phyloP scores from a whole-genome alignment of 2,888 invertebrate species.

The Crioceris asparagi region DNA sequence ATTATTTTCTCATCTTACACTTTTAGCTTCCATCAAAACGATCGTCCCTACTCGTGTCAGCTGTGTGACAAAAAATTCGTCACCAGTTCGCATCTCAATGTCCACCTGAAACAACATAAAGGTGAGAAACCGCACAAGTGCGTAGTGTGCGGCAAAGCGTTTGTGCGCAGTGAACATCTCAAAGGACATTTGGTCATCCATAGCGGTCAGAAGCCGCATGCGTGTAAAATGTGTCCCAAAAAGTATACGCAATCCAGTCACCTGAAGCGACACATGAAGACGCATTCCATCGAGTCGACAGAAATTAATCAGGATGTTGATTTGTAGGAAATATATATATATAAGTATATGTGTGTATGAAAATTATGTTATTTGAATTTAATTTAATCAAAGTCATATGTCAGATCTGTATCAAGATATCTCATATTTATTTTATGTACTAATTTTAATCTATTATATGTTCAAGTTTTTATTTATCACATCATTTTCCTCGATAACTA shows the following conservation, averaged over 20 bases:
- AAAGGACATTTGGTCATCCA: conserved; percentile 45
- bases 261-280: conserved; percentile 29
- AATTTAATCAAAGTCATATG: too few species aligned
- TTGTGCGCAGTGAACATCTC: conserved; percentile 42
- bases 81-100: conserved; percentile 29
- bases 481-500: too few species aligned
- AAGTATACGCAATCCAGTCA: conserved; percentile 30
- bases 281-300: too few species aligned
- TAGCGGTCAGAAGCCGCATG: conserved; percentile 48
- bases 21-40: conserved; percentile 27
- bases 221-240: conserved; percentile 40
- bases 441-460: too few species aligned
- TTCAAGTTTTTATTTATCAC: too few species aligned
- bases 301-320: too few species aligned
- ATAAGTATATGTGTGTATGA: too few species aligned
- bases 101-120: conserved; percentile 28
- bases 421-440: too few species aligned
- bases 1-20: conserved; percentile 2
- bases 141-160: conserved; percentile 43
- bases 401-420: too few species aligned
- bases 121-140: conserved; percentile 34
- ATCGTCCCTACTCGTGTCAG: conserved; percentile 26
- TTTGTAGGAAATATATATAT: too few species aligned
- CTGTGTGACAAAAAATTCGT: conserved; percentile 28
- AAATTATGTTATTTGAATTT: too few species aligned